Conservation (phyloP, 2,113 vertebrate genomes). For the Atrichornis clamosus region DNA sequence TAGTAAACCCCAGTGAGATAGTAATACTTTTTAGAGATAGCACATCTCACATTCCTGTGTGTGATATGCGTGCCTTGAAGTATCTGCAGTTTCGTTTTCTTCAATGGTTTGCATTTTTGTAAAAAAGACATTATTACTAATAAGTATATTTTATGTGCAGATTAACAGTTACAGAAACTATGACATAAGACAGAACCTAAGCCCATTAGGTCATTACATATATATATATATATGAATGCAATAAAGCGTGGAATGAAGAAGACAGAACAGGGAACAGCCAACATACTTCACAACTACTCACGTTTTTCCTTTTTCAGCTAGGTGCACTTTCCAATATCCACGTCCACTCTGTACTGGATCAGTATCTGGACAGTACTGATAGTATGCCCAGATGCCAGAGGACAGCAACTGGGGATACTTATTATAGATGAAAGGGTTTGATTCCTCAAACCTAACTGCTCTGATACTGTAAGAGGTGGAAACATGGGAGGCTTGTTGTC, state of each 20-base stretch:
- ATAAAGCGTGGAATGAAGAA: background rate
- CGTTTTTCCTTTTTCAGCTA: background rate
- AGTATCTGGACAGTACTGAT: background rate
- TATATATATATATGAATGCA: background rate
- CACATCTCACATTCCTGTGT: background rate
- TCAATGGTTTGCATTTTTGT: background rate
- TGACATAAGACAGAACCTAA: background rate
- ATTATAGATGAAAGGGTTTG: background rate
- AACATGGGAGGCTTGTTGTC: background rate
- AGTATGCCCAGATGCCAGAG: background rate
- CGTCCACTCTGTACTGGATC: background rate
- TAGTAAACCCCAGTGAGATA: background rate
- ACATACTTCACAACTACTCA: background rate
- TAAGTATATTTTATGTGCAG: background rate
- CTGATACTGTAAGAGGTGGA: background rate
- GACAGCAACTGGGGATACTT: too few species aligned
- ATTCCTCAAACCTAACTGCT: background rate
- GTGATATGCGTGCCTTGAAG: background rate
- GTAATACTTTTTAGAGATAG: background rate
- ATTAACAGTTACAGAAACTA: background rate
- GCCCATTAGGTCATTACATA: background rate
- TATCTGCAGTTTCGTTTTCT: background rate
- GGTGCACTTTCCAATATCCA: accelerated
- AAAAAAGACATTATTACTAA: background rate
- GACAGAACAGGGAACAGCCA: background rate